Base-by-base conservation (phyloP, 2,113 vertebrate species). In the Equus quagga region DNA sequence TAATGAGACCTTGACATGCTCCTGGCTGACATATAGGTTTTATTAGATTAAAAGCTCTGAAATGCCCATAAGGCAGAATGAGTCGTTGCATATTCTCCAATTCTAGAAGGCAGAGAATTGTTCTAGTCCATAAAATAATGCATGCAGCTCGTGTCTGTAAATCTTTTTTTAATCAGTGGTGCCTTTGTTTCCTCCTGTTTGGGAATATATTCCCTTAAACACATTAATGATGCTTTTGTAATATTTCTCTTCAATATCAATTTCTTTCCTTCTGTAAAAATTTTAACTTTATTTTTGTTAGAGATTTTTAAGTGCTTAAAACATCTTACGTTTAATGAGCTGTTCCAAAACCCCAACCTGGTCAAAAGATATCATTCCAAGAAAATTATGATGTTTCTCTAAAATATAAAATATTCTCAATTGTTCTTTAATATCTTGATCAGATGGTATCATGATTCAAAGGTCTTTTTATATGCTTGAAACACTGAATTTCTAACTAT, bases 11-110 rank as follows among this genome's bases (percentile, higher is more conserved):
- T 80, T 92, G 87, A 81, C 90, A 28, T 31, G 60, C 65, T 93
- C 31, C 83, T 4, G 1, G 64, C 65, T 93, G 83, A 94, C 92
- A 97, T 78, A 75, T 24, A 94, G 54, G 58, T 94, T 97, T 91
- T 94, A 96, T 96, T 96, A 96, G 84, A 97, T 96, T 78, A 96
- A 97, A 93, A 95, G 95, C 81, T 90, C 90, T 85, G 65, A 92
- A 89, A 94, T 96, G 75, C 23, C 96, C 70, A 87, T 76, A 85
- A 86, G 79, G 96, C 84, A 96, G 65, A 96, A 91, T 64, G 88
- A 98, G 46, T 46, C 9, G 0, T 31, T 65, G 65, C 94, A 94
- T 94, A 96, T 33, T 73, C 44, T 89, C 19, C 36, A 41, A 46
- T 89, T 95, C n/a, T 58, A 65, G 82, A 88, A 89, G 13, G 23